Conservation (phyloP, 1,140 invertebrate genomes). For the Paralvinella palmiformis region DNA sequence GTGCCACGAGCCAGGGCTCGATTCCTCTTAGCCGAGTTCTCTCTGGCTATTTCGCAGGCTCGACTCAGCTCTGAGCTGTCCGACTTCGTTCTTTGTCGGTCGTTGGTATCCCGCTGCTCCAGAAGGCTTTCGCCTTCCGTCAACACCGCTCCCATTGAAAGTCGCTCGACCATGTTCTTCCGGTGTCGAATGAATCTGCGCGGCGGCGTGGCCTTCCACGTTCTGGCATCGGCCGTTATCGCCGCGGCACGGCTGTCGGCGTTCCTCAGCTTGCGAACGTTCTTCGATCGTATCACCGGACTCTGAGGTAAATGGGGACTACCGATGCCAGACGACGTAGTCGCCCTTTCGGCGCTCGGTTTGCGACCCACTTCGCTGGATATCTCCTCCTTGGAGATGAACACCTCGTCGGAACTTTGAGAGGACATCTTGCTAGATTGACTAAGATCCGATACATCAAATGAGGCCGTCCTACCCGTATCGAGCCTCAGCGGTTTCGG, state of each 20-base stretch:
- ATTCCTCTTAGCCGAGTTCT: too few relatives aligned
- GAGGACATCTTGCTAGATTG: neutral
- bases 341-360: neutral
- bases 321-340: neutral
- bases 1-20: neutral
- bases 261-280: neutral
- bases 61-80: neutral
- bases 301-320: neutral
- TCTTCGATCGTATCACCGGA: slow-evolving; percentile 4
- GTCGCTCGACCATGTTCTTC: neutral
- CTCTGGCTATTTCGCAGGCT: too few relatives aligned
- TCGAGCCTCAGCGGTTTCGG: too few relatives aligned
- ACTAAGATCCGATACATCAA: too few relatives aligned
- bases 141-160: too few relatives aligned
- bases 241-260: neutral
- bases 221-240: neutral
- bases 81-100: neutral
- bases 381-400: neutral
- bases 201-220: slow-evolving; percentile 8
- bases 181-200: neutral
- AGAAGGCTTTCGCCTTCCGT: neutral
- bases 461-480: too few relatives aligned
- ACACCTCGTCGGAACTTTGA: neutral
- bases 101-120: neutral
- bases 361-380: neutral